phyloP scores from a whole-genome alignment of 1,140 invertebrate species.

The Cydia strobilella region DNA sequence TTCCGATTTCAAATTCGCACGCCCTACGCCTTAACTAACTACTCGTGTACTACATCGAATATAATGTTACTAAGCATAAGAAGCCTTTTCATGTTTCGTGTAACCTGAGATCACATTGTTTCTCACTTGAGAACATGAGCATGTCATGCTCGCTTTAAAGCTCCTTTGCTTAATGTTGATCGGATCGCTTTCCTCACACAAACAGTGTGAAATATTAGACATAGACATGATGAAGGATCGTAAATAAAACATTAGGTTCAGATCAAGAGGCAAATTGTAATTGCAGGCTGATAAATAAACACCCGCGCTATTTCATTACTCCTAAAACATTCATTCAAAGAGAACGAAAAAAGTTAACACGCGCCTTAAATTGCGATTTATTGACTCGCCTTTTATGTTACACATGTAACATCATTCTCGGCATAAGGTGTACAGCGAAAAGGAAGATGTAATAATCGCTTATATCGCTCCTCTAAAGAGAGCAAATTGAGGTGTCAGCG shows the following conservation, averaged over 20 bases:
- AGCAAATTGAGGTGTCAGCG: too few relatives aligned
- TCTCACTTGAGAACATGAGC: neutral
- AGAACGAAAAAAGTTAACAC: neutral
- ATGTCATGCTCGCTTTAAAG: neutral
- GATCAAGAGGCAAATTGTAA: too few relatives aligned
- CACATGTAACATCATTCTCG: too few relatives aligned
- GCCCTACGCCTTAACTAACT: too few relatives aligned
- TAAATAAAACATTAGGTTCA: too few relatives aligned
- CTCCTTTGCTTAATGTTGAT: neutral
- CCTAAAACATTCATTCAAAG: neutral
- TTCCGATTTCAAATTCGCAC: too few relatives aligned
- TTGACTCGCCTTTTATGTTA: neutral
- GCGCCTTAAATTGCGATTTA: neutral
- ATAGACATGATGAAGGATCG: too few relatives aligned
- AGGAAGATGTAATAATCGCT: too few relatives aligned
- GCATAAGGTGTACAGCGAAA: too few relatives aligned
- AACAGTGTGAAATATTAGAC: too few relatives aligned
- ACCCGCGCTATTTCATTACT: neutral
- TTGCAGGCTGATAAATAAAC: neutral
- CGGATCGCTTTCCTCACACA: neutral
- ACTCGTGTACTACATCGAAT: too few relatives aligned
- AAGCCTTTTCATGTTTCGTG: neutral
- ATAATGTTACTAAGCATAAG: neutral
- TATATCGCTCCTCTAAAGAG: too few relatives aligned
- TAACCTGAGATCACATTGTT: neutral